A percentile compares a stretch with the other conserved stretches of the same genome.
Evolutionary conservation across 2,113 vertebrate genomes (phyloP).

Genomic region (Bufo bufo): DNA sequence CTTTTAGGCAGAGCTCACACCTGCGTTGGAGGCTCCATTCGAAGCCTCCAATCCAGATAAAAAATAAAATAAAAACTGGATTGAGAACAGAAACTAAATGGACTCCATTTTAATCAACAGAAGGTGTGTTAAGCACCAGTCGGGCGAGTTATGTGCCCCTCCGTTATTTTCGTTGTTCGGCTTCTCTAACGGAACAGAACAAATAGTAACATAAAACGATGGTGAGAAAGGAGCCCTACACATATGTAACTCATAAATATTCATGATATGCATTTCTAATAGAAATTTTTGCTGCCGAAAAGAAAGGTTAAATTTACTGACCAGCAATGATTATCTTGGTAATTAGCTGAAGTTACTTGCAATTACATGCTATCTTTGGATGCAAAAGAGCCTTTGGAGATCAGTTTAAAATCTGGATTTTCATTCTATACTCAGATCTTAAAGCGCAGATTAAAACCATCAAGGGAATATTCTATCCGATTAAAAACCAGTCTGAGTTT

Average conservation of each 20-base stretch:
- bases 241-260: not conserved
- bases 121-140: too few relatives aligned
- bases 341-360: constrained; percentile 13
- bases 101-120: too few relatives aligned
- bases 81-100: too few relatives aligned
- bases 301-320: constrained; percentile 26
- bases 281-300: not conserved
- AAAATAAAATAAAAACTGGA: too few relatives aligned
- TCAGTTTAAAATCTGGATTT: constrained; percentile 47
- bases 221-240: too few relatives aligned
- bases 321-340: constrained; percentile 1
- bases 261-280: not conserved
- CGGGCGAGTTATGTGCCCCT: too few relatives aligned
- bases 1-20: not conserved
- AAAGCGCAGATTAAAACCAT: constrained; percentile 52
- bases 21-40: too few relatives aligned
- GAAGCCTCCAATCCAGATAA: too few relatives aligned
- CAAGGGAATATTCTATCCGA: constrained; percentile 32
- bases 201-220: too few relatives aligned
- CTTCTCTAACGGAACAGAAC: too few relatives aligned
- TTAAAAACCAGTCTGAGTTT: constrained; percentile 14
- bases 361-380: constrained; percentile 49
- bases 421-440: constrained; percentile 51
- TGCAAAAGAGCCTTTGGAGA: constrained; percentile 44
- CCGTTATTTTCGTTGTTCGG: too few relatives aligned